Evolutionary conservation across 2,797 vertebrate genomes (phyloP), one percentile per base, ranked within the genome.

Genomic region (Graptemys geographica): DNA sequence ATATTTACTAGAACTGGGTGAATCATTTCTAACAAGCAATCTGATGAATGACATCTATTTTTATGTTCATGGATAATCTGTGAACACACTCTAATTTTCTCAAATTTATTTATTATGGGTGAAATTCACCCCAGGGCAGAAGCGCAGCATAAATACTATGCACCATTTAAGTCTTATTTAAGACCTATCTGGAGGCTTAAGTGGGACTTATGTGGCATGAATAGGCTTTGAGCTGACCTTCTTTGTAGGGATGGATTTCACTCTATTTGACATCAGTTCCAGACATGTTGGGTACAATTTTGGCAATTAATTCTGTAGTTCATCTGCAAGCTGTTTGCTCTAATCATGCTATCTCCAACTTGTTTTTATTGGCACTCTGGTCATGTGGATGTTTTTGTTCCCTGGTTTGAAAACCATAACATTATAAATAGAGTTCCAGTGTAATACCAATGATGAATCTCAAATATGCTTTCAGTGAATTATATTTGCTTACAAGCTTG

Each of bases 401-500:
- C 41, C 74, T 0, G 2, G 7, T 59, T 4, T 53, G 85, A 55
- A 5, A 59, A 19, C 44, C 1, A 0, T 1, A 47, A 21, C 2
- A 21, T 44, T 74, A 4, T 19, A 28, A 0, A 21, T 8, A 6
- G 13, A 44, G 12, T 62, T 62, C 10, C 81, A 69, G 6, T 19
- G 33, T 72, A 65, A 19, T 4, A 81, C 28, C 86, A 52, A 2
- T 4, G 52, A 4, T 0, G 12, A 37, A 37, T 31, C 90, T 79
- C 21, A 33, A 18, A 33, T 5, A 6, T 10, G 76, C 76, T 59
- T 57, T 21, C 72, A 8, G 1, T 6, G 2, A 19, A 33, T 12
- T 33, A 47, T 37, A 3, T 19, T n/a, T 11, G 4, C 0, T 0
- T 31, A 2, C 11, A 0, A 31, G 16, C 62, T 80, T 15, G 2